phyloP scores from a whole-genome alignment of 35 echinoderm and acorn worm genomes.

The Diadema setosum region DNA sequence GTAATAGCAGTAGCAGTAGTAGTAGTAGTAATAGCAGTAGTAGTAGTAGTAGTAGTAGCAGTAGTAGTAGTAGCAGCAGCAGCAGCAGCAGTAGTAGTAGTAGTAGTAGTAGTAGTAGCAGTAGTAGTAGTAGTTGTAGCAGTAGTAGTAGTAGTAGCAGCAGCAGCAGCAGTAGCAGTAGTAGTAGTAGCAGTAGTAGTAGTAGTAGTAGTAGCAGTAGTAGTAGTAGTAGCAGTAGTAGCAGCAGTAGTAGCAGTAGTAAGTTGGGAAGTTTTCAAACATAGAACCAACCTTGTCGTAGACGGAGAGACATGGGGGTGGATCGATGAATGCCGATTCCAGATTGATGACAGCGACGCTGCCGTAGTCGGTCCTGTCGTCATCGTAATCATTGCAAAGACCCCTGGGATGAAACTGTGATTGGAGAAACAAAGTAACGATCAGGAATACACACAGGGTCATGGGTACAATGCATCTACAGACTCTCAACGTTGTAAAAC shows the following conservation, averaged over 20 bases:
- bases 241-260: not conserved
- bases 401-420: slow-evolving; percentile 59
- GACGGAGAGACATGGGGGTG: slow-evolving; percentile 38
- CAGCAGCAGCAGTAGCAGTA: too few relatives aligned
- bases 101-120: not conserved
- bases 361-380: slow-evolving; percentile 39
- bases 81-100: not conserved
- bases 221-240: not conserved
- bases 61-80: not conserved
- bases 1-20: too few relatives aligned
- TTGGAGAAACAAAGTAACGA: slow-evolving; percentile 7
- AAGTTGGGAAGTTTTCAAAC: too few relatives aligned
- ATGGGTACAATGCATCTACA: too few relatives aligned
- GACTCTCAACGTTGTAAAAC: too few relatives aligned
- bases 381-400: slow-evolving; percentile 64
- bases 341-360: slow-evolving; percentile 54
- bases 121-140: too few relatives aligned
- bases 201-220: not conserved
- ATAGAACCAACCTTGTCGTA: slow-evolving; percentile 55
- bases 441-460: not conserved
- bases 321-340: slow-evolving; percentile 16
- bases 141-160: not conserved
- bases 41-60: too few relatives aligned
- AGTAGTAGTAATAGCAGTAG: too few relatives aligned
- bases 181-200: not conserved